A percentile compares a stretch with the other conserved stretches of the same genome.
These are phyloP conservation scores for Sinodicranocentrus sp. DNA, from an alignment of 2,888 invertebrate species.

Conservation along the genomic window DNA sequence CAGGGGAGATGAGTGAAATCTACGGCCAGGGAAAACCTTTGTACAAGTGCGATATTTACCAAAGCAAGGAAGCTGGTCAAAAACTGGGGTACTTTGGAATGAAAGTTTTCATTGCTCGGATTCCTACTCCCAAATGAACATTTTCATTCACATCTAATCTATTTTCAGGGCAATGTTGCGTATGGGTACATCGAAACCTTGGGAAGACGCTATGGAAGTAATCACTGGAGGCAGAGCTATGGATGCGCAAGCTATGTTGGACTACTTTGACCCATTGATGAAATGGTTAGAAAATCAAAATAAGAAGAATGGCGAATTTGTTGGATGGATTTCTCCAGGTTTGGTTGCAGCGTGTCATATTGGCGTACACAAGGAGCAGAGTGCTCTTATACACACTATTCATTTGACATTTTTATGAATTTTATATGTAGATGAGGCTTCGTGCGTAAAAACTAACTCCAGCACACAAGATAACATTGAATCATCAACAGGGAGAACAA, in stretches of 20 bases:
- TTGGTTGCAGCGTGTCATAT: no score
- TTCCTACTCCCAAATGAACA: background rate
- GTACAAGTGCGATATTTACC: constrained; percentile 80
- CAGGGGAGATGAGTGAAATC: constrained; percentile 77
- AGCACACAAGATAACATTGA: no score
- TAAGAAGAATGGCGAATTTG: no score
- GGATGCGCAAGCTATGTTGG: constrained; percentile 87
- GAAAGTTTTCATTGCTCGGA: background rate
- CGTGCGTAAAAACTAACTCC: no score
- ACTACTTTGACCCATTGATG: constrained; percentile 89
- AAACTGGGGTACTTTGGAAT: constrained; percentile 64
- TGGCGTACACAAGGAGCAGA: no score
- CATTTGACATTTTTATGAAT: no score
- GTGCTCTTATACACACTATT: no score
- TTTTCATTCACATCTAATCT: background rate
- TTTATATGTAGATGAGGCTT: no score
- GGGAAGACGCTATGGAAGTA: constrained; percentile 91
- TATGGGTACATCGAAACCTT: constrained; percentile 81
- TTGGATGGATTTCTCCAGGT: no score
- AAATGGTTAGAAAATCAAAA: no score
- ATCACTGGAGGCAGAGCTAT: constrained; percentile 86
- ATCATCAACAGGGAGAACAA: no score
- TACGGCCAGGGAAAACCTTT: constrained; percentile 77
- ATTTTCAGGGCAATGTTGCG: constrained; percentile 72
- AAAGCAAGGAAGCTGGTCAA: constrained; percentile 70